Conservation (phyloP, 1,140 invertebrate species). For the Ostrea edulis region DNA sequence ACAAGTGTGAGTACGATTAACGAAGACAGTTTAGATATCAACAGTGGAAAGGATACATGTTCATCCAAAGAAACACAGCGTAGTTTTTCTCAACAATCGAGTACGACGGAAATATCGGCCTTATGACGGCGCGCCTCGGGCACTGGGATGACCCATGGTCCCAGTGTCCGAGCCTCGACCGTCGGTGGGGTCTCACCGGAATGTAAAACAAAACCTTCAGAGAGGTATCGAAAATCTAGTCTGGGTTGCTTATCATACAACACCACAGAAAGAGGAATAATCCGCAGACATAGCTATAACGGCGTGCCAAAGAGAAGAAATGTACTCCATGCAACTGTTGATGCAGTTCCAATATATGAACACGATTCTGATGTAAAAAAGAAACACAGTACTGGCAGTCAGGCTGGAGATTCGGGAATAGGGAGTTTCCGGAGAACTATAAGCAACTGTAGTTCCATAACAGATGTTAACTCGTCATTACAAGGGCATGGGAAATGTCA, state of each 20-base stretch:
- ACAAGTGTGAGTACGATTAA: not conserved
- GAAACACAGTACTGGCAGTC: not conserved
- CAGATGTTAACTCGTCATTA: not conserved
- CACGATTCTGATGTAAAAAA: not conserved
- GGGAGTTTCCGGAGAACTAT: not conserved
- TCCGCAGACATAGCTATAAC: not conserved
- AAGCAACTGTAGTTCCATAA: not conserved
- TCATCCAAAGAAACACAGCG: not conserved
- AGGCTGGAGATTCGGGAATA: not conserved
- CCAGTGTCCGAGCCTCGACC: not conserved
- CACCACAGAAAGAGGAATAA: not conserved
- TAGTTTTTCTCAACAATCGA: not conserved
- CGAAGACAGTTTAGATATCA: not conserved
- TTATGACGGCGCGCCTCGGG: conserved; percentile 43
- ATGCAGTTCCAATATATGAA: not conserved
- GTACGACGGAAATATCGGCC: conserved; percentile 14
- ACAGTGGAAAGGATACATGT: not conserved
- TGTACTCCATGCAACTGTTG: not conserved
- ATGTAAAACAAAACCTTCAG: not conserved
- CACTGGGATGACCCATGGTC: not conserved
- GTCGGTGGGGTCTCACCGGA: not conserved
- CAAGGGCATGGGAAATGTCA: not conserved
- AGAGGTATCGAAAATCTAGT: not conserved
- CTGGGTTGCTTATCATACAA: not conserved
- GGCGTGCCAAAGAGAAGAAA: not conserved